Base-by-base conservation (phyloP, 2,888 invertebrate genomes). In the Lycia hirtaria region DNA sequence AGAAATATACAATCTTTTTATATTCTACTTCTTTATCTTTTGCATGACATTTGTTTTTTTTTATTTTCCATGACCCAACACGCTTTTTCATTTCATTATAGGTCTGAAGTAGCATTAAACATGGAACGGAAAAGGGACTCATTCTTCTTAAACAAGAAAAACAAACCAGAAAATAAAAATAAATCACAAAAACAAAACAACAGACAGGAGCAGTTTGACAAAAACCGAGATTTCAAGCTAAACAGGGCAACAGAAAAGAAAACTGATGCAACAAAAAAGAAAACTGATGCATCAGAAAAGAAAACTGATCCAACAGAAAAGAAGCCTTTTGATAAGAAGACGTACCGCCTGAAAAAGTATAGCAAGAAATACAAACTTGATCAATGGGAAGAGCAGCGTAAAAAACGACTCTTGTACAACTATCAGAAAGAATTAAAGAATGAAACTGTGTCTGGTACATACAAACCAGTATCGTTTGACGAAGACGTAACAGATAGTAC, bases 361-460 rank as follows among this genome's bases (percentile, higher is more conserved):
- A 95, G 95, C 69, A 94, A 95, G 50, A 95, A 95, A 72, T 94
- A 94, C 62, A 95, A 95, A 81, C 82, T 95, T 15, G 91, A 94
- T 30, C 93, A 95, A 75, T 95, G 94, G 94, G 94, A 95, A 67
- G 94, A 95, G 45, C 93, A 92, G 62, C 87, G 94, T 15, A 95
- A 94, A 71, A 94, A 94, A 64, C 85, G 86, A 41, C 77, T 94
- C 32, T 69, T 94, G 5, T 85, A 91, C 24, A 86, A 92, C 57
- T 94, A 94, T 71, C 91, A 93, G 44, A 94, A 93, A 71, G 92
- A 93, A 38, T 69, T 93, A 0, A 88, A 92, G 66, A 90, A 90
- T 65, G 93, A 93, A 43, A 76, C 89, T 0, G 60, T 73, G 1
- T 45, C 73, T 10, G 88, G 88, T 0, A 85, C 88, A 6, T 90